phyloP scores from a whole-genome alignment of 2,113 vertebrate genomes.

The Cathartes aura region DNA sequence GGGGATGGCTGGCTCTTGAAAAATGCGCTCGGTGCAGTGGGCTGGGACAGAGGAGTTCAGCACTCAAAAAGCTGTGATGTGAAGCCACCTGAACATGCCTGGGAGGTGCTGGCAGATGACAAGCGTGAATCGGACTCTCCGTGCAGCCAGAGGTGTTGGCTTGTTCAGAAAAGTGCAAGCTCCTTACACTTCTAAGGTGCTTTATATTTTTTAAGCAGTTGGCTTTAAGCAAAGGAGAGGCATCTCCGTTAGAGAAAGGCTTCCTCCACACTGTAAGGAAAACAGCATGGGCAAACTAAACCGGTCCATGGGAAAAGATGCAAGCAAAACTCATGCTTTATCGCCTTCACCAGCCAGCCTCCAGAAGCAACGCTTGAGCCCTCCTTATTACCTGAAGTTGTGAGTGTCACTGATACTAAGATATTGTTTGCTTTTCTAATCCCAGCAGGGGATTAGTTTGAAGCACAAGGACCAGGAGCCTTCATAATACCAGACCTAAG shows the following conservation, averaged over 20 bases:
- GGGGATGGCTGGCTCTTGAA: background rate
- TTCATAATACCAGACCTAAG: background rate
- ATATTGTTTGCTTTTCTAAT: constrained; percentile 52
- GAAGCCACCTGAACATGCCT: background rate
- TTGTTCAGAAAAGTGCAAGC: background rate
- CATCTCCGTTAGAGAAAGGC: background rate
- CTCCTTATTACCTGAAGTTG: constrained; percentile 12
- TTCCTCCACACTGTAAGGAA: background rate
- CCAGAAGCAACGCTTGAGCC: background rate
- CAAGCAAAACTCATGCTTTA: background rate
- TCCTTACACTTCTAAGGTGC: background rate
- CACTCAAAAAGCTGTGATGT: background rate
- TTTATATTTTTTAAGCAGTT: background rate
- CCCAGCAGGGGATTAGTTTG: constrained; percentile 19
- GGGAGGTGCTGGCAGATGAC: background rate
- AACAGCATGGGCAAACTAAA: background rate
- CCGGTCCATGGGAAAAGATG: background rate
- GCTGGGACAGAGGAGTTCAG: background rate
- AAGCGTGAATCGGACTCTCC: rapidly evolving
- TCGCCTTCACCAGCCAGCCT: background rate
- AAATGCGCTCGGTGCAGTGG: background rate
- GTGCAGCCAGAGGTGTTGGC: background rate
- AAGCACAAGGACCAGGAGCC: background rate
- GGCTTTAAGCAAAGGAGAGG: background rate
- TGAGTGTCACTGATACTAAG: background rate